Percentiles rank a stretch among this genome's conserved stretches.
phyloP scores from a whole-genome alignment of 2,113 vertebrate species.

The Glaucidium brasilianum region DNA sequence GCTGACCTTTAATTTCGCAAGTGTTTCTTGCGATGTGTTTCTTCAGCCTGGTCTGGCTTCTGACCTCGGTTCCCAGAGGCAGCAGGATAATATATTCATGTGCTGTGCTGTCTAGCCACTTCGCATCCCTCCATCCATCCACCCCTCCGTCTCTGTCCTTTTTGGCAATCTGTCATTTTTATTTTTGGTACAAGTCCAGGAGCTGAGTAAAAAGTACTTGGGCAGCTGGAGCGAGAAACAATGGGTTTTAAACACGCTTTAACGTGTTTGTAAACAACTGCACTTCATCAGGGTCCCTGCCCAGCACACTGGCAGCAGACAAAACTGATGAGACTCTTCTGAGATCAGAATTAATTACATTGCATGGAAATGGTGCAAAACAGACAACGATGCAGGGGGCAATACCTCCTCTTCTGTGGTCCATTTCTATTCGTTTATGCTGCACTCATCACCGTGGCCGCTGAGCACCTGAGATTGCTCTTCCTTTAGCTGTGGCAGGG shows the following conservation, averaged over 20 bases:
- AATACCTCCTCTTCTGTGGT: neutral
- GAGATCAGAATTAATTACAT: neutral
- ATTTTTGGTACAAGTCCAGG: neutral
- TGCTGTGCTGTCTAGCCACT: neutral
- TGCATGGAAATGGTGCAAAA: neutral
- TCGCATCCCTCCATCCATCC: neutral
- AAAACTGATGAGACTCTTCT: neutral
- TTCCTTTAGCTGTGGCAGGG: neutral
- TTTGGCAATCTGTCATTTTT: constrained; percentile 27
- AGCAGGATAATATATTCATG: neutral
- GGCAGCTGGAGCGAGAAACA: constrained; percentile 15
- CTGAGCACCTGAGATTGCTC: neutral
- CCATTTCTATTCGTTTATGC: rapidly evolving
- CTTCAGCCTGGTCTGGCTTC: neutral
- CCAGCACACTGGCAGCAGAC: neutral
- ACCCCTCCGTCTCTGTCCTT: neutral
- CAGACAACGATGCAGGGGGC: neutral
- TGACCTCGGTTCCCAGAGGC: neutral
- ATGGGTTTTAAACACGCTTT: neutral
- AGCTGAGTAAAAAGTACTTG: neutral
- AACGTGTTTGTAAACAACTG: constrained; percentile 30
- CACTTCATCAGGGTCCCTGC: neutral
- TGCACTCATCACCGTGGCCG: rapidly evolving
- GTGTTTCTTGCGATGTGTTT: neutral
- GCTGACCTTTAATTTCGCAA: neutral